These are phyloP conservation scores for Andrena minutula DNA, from an alignment of 2,888 invertebrate genomes.

Conservation along the genomic window DNA sequence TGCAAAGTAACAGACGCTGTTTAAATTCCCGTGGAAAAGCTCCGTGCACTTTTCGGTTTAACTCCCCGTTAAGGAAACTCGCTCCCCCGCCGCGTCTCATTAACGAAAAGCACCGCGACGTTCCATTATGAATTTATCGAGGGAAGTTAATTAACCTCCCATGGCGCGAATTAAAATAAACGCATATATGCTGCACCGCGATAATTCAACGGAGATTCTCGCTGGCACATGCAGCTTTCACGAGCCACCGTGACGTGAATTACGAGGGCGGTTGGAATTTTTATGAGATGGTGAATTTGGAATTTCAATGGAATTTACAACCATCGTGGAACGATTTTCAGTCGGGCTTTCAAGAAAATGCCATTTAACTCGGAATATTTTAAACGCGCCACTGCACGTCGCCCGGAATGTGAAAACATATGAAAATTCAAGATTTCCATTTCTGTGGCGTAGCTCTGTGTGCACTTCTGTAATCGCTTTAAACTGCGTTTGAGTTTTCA, in stretches of 20 bases:
- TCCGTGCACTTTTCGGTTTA: background rate
- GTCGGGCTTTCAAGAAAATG: too few relatives aligned
- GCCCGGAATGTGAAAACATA: too few relatives aligned
- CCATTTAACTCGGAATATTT: too few relatives aligned
- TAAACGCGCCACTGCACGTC: too few relatives aligned
- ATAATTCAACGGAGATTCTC: slow-evolving; percentile 18
- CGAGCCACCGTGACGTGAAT: slow-evolving; percentile 18
- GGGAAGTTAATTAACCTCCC: slow-evolving; percentile 19
- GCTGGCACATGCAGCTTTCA: background rate
- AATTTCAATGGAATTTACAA: too few relatives aligned
- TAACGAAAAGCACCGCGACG: background rate
- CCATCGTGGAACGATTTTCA: too few relatives aligned
- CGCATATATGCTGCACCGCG: background rate
- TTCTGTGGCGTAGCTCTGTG: too few relatives aligned
- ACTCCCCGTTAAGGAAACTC: background rate
- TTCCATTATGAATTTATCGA: background rate
- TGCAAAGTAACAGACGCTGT: background rate
- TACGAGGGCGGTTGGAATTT: background rate
- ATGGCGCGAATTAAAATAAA: slow-evolving; percentile 12
- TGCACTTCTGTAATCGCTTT: too few relatives aligned
- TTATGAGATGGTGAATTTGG: slow-evolving; percentile 1
- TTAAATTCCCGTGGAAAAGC: background rate
- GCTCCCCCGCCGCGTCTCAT: too few relatives aligned
- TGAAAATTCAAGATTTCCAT: too few relatives aligned
- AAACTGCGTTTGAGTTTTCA: too few relatives aligned